Evolutionary conservation across 64 coral and sea anemone genomes (phyloP), one percentile per base, ranked within the genome.

Genomic region (Cladopsammia gracilis): DNA sequence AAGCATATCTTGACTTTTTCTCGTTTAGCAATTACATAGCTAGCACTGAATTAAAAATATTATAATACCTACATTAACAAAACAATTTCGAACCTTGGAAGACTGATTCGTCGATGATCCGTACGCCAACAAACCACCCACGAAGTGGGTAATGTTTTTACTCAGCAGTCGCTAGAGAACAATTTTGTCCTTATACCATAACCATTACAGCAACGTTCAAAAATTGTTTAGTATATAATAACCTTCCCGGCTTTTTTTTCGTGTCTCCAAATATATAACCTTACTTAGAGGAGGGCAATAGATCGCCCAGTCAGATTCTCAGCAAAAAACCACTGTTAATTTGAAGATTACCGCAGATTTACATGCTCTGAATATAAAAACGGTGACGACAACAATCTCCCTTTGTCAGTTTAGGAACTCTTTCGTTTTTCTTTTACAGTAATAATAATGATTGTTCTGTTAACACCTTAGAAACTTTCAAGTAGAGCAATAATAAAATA

Each of bases 271-370:
- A 66, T 68, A 47, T 84, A 84, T 84, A 22, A 18, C 43, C 62
- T 84, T 65, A 47, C 59, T 84, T 84, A 11, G 43, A 15, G 7
- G 43, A 15, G 7, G 67, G 67, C 43, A 51, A 84, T 48, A 16
- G 48, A 68, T 48, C 20, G n/a, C 16, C 58, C 62, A 84, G 25
- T 82, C 79, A 62, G 79, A 44, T 47, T 43, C 10, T 66, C n/a
- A 10, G 44, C 18, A 68, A 12, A 65, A 67, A 84, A 84, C 62
- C 80, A 84, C 61, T 11, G 45, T 48, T 84, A 23, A 66, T 67
- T 67, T 50, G 12, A 49, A 50, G n/a, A 57, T 42, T 22, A 84
- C 80, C 80, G 62, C 60, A 84, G 5, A 84, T 84, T 51, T 67
- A 84, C 60, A 84, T 84, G 64, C 25, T 62, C 56, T 20, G 15